phyloP scores from a whole-genome alignment of 2,113 vertebrate species.

The Telmatochromis bifrenatus region DNA sequence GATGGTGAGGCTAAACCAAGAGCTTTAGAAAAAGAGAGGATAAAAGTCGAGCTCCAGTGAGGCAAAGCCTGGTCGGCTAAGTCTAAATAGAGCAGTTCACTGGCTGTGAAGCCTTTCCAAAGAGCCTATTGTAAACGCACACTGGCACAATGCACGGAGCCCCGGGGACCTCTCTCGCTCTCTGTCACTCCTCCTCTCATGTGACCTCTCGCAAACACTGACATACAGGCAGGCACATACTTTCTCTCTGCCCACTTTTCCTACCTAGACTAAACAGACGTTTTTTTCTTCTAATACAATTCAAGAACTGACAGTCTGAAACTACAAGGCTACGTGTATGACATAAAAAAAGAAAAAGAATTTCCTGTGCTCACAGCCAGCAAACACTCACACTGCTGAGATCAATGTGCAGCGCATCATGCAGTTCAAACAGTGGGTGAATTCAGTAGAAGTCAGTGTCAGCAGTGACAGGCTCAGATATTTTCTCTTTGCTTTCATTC shows the following conservation, averaged over 20 bases:
- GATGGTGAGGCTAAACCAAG: neutral
- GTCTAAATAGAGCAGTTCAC: slow-evolving; percentile 48
- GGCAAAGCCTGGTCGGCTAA: slow-evolving; percentile 24
- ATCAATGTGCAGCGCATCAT: slow-evolving; percentile 22
- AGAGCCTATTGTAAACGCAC: slow-evolving; percentile 56
- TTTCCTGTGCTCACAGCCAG: neutral
- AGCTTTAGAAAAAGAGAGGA: slow-evolving; percentile 5
- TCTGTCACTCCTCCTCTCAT: slow-evolving; percentile 33
- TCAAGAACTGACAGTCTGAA: neutral
- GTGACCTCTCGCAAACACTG: slow-evolving; percentile 34
- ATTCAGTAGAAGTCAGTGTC: slow-evolving; percentile 43
- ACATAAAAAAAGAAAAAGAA: neutral
- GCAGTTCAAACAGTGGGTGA: slow-evolving; percentile 35
- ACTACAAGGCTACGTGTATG: neutral
- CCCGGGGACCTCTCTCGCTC: slow-evolving; percentile 38
- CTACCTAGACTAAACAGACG: slow-evolving; percentile 9
- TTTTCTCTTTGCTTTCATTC: slow-evolving; percentile 19
- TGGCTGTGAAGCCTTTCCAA: slow-evolving; percentile 49
- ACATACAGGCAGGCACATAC: slow-evolving; percentile 1
- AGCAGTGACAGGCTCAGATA: slow-evolving; percentile 29
- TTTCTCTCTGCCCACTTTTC: slow-evolving; percentile 5
- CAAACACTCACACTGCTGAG: neutral
- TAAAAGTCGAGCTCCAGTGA: slow-evolving; percentile 42
- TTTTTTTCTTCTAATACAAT: neutral
- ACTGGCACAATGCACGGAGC: slow-evolving; percentile 45